Conservation (phyloP, 1,140 invertebrate genomes). For the Formica selysi region DNA sequence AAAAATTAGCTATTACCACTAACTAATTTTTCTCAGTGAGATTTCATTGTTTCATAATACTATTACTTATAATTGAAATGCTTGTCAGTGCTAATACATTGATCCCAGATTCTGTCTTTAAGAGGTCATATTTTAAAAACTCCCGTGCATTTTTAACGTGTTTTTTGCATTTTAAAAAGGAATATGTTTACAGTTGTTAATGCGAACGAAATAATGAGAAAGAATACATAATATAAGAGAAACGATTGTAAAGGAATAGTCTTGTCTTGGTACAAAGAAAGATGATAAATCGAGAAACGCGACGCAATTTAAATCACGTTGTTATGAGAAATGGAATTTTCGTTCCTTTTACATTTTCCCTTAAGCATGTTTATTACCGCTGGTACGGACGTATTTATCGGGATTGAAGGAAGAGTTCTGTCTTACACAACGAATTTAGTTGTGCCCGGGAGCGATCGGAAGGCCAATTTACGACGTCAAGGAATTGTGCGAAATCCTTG, state of each 20-base stretch:
- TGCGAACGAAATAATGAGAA: not conserved
- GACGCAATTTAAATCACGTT: conserved; percentile 19
- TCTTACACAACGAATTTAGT: conserved; percentile 53
- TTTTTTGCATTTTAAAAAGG: not conserved
- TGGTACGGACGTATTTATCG: conserved; percentile 43
- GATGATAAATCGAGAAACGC: conserved; percentile 32
- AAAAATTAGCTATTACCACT: too few species aligned
- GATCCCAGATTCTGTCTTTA: too few species aligned
- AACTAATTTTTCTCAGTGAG: too few species aligned
- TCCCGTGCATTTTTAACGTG: not conserved
- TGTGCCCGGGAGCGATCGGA: conserved; percentile 53
- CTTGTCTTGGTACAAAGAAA: not conserved
- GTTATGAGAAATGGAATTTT: conserved; percentile 45
- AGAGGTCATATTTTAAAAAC: too few species aligned
- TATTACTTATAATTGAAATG: too few species aligned
- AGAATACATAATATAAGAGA: not conserved
- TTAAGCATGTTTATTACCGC: conserved; percentile 40
- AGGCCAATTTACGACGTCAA: conserved; percentile 38
- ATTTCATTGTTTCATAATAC: not conserved
- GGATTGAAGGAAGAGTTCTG: conserved; percentile 42
- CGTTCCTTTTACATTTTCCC: conserved; percentile 36
- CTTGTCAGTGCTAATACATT: too few species aligned
- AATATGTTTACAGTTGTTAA: not conserved
- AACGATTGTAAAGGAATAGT: not conserved
- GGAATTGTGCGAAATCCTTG: conserved; percentile 47